These are phyloP conservation scores for Callithrix jacchus DNA, from an alignment of 2,113 vertebrate species.

Conservation along the genomic window DNA sequence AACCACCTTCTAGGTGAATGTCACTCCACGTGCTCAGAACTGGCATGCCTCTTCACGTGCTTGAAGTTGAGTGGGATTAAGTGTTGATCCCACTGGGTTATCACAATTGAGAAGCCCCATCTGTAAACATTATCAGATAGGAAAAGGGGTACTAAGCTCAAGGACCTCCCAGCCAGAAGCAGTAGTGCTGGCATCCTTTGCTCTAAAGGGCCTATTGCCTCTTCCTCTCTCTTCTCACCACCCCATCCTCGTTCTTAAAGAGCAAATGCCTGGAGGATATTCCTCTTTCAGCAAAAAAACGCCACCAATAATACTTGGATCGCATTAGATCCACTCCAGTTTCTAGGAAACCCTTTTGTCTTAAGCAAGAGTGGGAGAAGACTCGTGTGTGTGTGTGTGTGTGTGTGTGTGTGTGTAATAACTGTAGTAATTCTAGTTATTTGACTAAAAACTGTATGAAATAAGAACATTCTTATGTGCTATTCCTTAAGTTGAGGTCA, in stretches of 20 bases:
- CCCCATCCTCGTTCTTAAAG: neutral
- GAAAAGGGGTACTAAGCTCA: neutral
- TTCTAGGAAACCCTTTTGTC: neutral
- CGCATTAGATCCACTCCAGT: neutral
- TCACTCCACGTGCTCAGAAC: accelerated
- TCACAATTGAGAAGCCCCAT: neutral
- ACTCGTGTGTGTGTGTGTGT: neutral
- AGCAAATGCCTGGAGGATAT: neutral
- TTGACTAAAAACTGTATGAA: neutral
- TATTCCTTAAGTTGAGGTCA: neutral
- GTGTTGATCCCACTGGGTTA: neutral
- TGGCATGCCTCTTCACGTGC: too few relatives aligned
- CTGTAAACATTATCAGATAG: neutral
- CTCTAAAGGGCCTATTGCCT: neutral
- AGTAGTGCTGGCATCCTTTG: too few relatives aligned
- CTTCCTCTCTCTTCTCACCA: neutral
- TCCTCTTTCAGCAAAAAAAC: neutral
- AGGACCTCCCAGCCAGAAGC: neutral
- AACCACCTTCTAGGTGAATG: accelerated
- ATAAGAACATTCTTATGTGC: neutral
- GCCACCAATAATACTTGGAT: accelerated
- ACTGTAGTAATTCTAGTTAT: neutral
- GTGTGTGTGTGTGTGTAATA: neutral
- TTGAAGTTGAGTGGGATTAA: neutral
- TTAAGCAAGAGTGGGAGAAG: neutral